Conservation (phyloP, 2,113 vertebrate species). For the Alosa alosa region DNA sequence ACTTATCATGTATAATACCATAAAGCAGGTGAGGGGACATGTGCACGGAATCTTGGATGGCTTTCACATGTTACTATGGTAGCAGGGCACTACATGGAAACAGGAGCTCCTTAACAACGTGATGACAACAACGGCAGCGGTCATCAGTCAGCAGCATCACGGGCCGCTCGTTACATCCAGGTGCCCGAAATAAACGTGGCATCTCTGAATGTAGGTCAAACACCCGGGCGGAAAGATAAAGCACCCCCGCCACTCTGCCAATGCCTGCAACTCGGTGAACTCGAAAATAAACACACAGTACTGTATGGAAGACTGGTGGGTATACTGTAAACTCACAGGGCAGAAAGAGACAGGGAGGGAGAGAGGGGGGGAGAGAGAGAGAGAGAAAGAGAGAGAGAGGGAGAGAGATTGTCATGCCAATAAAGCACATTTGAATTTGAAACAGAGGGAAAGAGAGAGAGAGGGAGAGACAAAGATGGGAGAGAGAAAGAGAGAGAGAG, state of each 20-base stretch:
- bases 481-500: background rate
- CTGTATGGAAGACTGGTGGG: background rate
- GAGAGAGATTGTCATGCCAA: background rate
- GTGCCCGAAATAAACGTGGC: constrained; percentile 47
- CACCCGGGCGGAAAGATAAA: constrained; percentile 28
- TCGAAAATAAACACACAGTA: constrained; percentile 43
- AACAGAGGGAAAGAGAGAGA: too few relatives aligned
- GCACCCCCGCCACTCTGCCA: constrained; percentile 20
- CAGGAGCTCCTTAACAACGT: constrained; percentile 35
- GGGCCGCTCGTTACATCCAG: constrained; percentile 32
- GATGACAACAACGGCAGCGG: constrained; percentile 25
- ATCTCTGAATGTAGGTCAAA: constrained; percentile 57
- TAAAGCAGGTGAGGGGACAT: background rate
- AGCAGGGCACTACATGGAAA: constrained; percentile 12
- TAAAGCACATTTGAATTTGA: too few relatives aligned
- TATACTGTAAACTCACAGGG: background rate
- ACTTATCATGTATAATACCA: background rate
- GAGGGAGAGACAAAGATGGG: background rate
- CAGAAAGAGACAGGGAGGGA: background rate
- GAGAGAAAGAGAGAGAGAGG: too few relatives aligned
- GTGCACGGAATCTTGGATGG: background rate
- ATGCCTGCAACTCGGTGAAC: background rate
- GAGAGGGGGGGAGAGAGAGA: background rate
- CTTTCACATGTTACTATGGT: background rate
- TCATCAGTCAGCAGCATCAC: constrained; percentile 27